Evolutionary conservation across 2,797 vertebrate genomes (phyloP).

Genomic region (Platyrinchus mystaceus): DNA sequence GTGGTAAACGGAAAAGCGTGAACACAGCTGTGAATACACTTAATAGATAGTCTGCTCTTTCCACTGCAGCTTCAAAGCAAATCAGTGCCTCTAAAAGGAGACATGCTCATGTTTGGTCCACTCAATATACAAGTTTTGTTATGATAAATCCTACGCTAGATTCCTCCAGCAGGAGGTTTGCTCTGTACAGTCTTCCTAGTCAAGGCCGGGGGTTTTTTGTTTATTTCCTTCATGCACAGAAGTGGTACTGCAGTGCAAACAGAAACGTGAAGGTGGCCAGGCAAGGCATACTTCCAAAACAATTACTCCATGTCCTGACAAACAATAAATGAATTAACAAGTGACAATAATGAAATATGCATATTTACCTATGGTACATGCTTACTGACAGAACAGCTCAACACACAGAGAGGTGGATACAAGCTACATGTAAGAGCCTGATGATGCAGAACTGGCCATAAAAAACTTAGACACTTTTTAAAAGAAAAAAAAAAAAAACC

Average conservation of each 20-base stretch:
- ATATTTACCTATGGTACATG: neutral
- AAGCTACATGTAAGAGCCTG: neutral
- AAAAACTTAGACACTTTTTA: neutral
- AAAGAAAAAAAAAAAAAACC: neutral
- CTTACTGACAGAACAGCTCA: neutral
- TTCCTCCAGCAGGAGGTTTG: neutral
- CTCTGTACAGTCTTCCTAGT: neutral
- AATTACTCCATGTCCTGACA: neutral
- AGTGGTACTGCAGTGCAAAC: constrained; percentile 19
- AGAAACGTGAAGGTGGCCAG: neutral
- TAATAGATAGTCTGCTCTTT: neutral
- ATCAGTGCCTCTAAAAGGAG: constrained; percentile 35
- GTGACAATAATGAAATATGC: neutral
- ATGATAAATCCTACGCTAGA: neutral
- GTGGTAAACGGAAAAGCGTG: neutral
- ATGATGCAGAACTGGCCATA: constrained; percentile 32
- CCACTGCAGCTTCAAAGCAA: constrained; percentile 29
- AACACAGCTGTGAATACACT: neutral
- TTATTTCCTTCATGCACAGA: constrained; percentile 9
- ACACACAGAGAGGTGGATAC: neutral
- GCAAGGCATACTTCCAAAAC: neutral
- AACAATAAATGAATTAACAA: constrained; percentile 1
- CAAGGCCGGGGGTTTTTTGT: constrained; percentile 4
- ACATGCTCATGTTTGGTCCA: constrained; percentile 19
- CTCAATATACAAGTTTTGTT: constrained; percentile 34